Evolutionary conservation across 1,140 invertebrate species (phyloP).

Genomic region (Akabosia matsudoensis): DNA sequence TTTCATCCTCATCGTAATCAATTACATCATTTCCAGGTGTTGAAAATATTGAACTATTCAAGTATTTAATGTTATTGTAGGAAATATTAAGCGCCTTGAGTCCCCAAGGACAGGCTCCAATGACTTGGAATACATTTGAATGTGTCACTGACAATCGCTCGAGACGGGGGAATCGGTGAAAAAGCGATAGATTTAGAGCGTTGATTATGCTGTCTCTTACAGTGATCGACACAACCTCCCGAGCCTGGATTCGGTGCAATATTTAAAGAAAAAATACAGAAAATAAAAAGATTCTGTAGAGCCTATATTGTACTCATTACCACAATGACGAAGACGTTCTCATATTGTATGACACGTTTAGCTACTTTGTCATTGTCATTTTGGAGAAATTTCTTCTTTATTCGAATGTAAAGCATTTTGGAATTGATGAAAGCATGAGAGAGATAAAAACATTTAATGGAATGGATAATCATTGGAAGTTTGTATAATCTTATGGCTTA

Average conservation of each 20-base stretch:
- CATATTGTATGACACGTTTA: too few species aligned
- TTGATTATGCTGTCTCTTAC: conserved; percentile 10
- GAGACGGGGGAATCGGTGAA: conserved; percentile 1
- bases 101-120: not conserved
- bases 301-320: not conserved
- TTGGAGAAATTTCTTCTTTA: too few species aligned
- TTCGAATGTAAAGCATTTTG: too few species aligned
- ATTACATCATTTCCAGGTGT: not conserved
- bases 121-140: conserved; percentile 2
- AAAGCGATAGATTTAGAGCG: not conserved
- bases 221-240: not conserved
- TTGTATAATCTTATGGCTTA: not conserved
- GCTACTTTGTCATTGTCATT: too few species aligned
- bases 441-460: too few species aligned
- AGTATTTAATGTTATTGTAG: not conserved
- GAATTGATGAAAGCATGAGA: not conserved
- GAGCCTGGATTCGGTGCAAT: not conserved
- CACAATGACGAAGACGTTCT: too few species aligned
- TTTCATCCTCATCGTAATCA: not conserved
- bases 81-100: conserved; percentile 16
- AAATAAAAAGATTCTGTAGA: not conserved
- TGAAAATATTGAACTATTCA: not conserved
- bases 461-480: not conserved
- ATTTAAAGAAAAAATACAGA: not conserved
- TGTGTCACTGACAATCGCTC: not conserved